phyloP scores from a whole-genome alignment of 2,797 vertebrate species.

The Austrolebias charrua region DNA sequence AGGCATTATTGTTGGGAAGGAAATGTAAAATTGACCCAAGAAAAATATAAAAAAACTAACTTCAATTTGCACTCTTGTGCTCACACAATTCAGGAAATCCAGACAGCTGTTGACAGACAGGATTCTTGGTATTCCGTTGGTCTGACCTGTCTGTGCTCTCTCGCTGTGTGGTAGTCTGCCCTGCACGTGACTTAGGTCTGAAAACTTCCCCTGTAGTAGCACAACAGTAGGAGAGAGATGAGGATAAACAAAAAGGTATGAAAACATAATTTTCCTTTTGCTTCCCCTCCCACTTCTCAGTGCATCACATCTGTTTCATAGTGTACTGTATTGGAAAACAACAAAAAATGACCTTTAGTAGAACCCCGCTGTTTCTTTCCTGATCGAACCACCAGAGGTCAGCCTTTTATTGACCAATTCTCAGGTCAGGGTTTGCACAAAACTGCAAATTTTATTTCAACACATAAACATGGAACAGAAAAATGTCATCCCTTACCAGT shows the following conservation, averaged over 20 bases:
- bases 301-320: neutral
- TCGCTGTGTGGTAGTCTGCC: constrained; percentile 76
- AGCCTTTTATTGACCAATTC: constrained; percentile 75
- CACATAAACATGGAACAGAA: neutral
- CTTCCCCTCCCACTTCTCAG: constrained; percentile 10
- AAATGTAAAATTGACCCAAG: constrained; percentile 66
- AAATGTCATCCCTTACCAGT: constrained; percentile 16
- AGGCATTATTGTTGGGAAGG: constrained; percentile 58
- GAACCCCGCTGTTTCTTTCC: constrained; percentile 18
- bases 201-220: constrained; percentile 69
- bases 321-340: constrained; percentile 2
- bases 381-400: constrained; percentile 77
- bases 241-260: constrained; percentile 57
- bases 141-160: constrained; percentile 78
- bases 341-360: constrained; percentile 11
- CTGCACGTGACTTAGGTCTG: constrained; percentile 70
- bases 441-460: constrained; percentile 15
- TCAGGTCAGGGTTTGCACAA: constrained; percentile 25
- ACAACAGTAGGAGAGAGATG: constrained; percentile 61
- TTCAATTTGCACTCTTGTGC: constrained; percentile 62
- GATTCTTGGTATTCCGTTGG: constrained; percentile 72
- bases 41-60: constrained; percentile 66
- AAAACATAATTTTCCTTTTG: constrained; percentile 59
- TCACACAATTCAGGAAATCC: constrained; percentile 65
- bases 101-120: constrained; percentile 74